These are phyloP conservation scores for Pagrus major DNA, from an alignment of 2,113 vertebrate species.

Conservation along the genomic window DNA sequence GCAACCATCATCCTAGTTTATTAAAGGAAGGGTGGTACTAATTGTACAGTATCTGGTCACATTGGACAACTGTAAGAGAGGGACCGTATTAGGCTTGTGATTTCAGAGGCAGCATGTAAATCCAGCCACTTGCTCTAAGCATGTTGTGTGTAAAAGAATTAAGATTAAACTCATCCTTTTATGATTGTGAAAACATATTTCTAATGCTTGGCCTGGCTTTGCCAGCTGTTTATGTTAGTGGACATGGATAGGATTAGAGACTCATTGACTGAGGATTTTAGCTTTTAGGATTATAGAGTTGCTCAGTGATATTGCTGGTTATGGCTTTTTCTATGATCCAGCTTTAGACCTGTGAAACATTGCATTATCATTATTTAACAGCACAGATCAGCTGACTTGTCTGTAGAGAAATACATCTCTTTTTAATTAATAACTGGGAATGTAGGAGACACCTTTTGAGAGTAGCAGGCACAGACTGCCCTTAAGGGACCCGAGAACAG, in stretches of 20 bases:
- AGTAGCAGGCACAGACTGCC: slow-evolving; percentile 43
- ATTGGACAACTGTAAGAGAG: background rate
- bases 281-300: slow-evolving; percentile 85
- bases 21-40: background rate
- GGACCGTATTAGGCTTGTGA: slow-evolving; percentile 15
- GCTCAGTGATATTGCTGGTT: slow-evolving; percentile 83
- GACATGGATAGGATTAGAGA: slow-evolving; percentile 82
- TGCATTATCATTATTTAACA: slow-evolving; percentile 60
- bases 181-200: slow-evolving; percentile 74
- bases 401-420: background rate
- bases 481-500: slow-evolving; percentile 70
- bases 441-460: slow-evolving; percentile 29
- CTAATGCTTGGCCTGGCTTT: slow-evolving; percentile 63
- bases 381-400: slow-evolving; percentile 28
- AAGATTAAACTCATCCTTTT: slow-evolving; percentile 78
- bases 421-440: slow-evolving; percentile 7
- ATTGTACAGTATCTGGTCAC: slow-evolving; percentile 4
- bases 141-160: slow-evolving; percentile 71
- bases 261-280: slow-evolving; percentile 82
- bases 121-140: slow-evolving; percentile 72
- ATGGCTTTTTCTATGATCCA: slow-evolving; percentile 80
- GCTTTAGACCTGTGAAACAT: slow-evolving; percentile 76
- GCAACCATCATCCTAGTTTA: background rate
- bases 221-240: slow-evolving; percentile 81
- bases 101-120: slow-evolving; percentile 43